Evolutionary conservation across 2,113 vertebrate genomes (phyloP), one percentile per base, ranked within the genome.

Genomic region (Semnornis frantzii): DNA sequence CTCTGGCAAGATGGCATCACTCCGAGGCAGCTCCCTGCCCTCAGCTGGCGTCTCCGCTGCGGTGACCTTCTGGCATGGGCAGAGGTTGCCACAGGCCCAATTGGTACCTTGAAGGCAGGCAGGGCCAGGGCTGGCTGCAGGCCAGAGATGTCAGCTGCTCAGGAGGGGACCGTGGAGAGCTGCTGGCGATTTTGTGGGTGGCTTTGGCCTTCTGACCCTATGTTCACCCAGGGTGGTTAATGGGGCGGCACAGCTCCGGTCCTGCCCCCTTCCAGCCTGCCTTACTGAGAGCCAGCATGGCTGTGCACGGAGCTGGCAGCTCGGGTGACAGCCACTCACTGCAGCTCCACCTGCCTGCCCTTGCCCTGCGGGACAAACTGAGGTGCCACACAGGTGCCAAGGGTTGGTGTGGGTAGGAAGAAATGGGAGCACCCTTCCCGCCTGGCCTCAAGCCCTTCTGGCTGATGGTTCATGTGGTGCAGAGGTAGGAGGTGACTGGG

Each of bases 171-270:
- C 69, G 73, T 8, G 1, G 77, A 78, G 85, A 86, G 73, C 94
- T 94, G 90, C 89, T 1, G 81, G 85, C 11, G 2, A 23, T 76
- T 91, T 74, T 82, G 85, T 33, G 81, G 80, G 82, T 82, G 92
- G 91, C 90, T 85, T 34, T 84, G 82, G 30, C 95, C 94, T 82
- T 62, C 44, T 79, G 95, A 94, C 91, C 94, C 92, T 90, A 2
- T 84, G 92, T 93, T 92, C 94, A 92, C 85, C 55, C 77, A 15
- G 63, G 80, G 82, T 72, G 82, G 54, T 96, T 96, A 97, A 97
- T 97, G 94, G 95, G 87, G 87, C 73, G 21, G 93, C 92, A 94
- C 93, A 71, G 71, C 83, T 33, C 82, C 10, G 10, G 59, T 19
- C 77, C 82, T 92, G 87, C 60, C 64, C 89, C 79, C 5, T 3